Percentiles rank a stretch among this genome's conserved stretches.
phyloP scores from a whole-genome alignment of 2,888 invertebrate genomes.

The Schizaphis graminum region DNA sequence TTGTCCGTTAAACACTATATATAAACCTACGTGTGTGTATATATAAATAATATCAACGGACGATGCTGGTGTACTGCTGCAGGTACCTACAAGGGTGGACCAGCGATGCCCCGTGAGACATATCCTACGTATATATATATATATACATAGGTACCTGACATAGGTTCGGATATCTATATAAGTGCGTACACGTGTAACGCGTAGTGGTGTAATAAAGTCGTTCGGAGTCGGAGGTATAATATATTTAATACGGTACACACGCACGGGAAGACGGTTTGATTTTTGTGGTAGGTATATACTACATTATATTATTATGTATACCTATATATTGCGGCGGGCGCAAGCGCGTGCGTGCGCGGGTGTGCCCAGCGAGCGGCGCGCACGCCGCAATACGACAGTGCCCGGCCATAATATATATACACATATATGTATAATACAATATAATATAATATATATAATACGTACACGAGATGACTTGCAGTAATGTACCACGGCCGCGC shows the following conservation, averaged over 20 bases:
- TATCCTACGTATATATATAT: no score
- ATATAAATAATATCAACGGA: not conserved
- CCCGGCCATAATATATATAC: not conserved
- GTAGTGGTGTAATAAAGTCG: not conserved
- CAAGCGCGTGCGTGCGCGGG: not conserved
- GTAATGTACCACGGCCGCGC: not conserved
- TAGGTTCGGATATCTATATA: not conserved
- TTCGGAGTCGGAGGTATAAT: not conserved
- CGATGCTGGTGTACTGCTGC: not conserved
- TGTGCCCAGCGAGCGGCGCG: not conserved
- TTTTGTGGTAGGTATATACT: not conserved
- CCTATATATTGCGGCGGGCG: not conserved
- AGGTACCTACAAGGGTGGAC: no score
- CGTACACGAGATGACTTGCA: slow-evolving; percentile 45
- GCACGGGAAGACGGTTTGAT: not conserved
- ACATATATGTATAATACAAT: not conserved
- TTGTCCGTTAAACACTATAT: not conserved
- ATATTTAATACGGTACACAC: not conserved
- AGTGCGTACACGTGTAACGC: not conserved
- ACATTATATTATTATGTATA: no score
- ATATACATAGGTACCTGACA: no score
- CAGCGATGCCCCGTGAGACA: no score
- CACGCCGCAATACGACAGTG: not conserved
- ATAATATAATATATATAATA: not conserved
- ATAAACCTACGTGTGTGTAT: not conserved